phyloP scores from a whole-genome alignment of 1,140 invertebrate species.

The Odontomachus brunneus region DNA sequence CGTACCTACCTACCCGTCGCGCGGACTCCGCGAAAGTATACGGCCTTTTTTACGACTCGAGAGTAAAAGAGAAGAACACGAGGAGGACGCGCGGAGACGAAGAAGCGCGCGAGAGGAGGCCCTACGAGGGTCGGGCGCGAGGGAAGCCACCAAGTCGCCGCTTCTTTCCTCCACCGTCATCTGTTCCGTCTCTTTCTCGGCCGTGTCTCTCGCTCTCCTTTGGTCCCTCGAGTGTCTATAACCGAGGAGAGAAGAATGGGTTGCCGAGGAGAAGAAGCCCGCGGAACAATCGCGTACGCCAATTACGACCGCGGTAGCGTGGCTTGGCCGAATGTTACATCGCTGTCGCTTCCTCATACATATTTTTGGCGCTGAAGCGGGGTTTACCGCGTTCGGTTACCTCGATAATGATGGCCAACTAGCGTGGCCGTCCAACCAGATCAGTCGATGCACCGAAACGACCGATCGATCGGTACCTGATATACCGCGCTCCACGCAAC shows the following conservation, averaged over 20 bases:
- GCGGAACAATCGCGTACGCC: conserved; percentile 70
- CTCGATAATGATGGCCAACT: conserved; percentile 36
- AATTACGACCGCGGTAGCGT: conserved; percentile 77
- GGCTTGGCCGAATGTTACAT: conserved; percentile 66
- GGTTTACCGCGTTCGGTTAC: conserved; percentile 21
- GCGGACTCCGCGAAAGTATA: conserved; percentile 67
- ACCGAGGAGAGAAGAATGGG: not conserved
- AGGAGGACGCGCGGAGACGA: conserved; percentile 15
- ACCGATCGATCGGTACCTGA: conserved; percentile 17
- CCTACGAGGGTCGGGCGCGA: conserved; percentile 4
- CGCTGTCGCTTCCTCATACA: conserved; percentile 27
- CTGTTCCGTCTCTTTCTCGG: conserved; percentile 29
- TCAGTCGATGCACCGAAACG: conserved; percentile 1
- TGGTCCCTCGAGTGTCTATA: not conserved
- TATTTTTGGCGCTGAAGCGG: conserved; percentile 20
- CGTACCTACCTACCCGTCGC: conserved; percentile 61
- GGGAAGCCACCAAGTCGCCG: conserved; percentile 4
- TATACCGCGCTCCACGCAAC: not conserved
- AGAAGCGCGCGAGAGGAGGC: conserved; percentile 25
- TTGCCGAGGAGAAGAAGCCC: conserved; percentile 26
- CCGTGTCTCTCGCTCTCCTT: conserved; percentile 13
- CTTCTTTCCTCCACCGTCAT: conserved; percentile 26
- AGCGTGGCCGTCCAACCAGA: not conserved
- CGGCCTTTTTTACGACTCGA: conserved; percentile 65
- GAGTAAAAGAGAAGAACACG: not conserved